These are phyloP conservation scores for Nomada flava DNA, from an alignment of 2,888 invertebrate species.

Conservation along the genomic window DNA sequence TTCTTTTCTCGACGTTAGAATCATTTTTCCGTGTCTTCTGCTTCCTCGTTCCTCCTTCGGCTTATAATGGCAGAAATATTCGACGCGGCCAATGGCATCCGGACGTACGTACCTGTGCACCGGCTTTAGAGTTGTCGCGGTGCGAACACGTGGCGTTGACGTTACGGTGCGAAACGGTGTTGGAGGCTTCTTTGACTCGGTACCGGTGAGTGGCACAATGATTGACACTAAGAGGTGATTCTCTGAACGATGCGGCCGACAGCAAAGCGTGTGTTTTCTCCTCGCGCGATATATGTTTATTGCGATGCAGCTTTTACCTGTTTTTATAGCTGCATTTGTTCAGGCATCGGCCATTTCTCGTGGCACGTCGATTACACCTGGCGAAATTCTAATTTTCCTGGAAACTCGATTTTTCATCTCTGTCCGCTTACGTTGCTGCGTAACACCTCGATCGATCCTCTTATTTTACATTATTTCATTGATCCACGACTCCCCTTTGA, in stretches of 20 bases:
- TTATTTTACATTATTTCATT: neutral
- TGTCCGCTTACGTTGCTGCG: neutral
- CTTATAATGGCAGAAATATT: conserved; percentile 54
- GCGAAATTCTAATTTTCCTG: conserved; percentile 9
- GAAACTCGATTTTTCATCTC: conserved; percentile 2
- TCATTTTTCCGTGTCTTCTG: conserved; percentile 10
- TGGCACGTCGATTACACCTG: neutral
- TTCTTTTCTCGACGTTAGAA: neutral
- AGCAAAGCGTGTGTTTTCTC: conserved; percentile 40
- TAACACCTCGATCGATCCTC: neutral
- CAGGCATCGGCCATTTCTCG: conserved; percentile 17
- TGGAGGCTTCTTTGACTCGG: conserved; percentile 34
- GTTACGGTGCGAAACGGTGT: conserved; percentile 35
- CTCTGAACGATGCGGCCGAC: conserved; percentile 35
- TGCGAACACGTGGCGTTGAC: conserved; percentile 22
- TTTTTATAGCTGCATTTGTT: conserved; percentile 25
- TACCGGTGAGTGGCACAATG: conserved; percentile 42
- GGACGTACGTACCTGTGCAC: conserved; percentile 21
- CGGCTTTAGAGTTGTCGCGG: conserved; percentile 16
- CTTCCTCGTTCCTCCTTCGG: conserved; percentile 34
- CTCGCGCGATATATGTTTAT: conserved; percentile 18
- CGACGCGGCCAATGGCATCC: conserved; percentile 20
- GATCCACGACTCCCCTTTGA: neutral
- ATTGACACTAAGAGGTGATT: conserved; percentile 60
- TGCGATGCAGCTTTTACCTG: conserved; percentile 30